Percentiles rank a stretch among this genome's conserved stretches.
phyloP scores from a whole-genome alignment of 1,140 invertebrate genomes.

The Drosophila tani region DNA sequence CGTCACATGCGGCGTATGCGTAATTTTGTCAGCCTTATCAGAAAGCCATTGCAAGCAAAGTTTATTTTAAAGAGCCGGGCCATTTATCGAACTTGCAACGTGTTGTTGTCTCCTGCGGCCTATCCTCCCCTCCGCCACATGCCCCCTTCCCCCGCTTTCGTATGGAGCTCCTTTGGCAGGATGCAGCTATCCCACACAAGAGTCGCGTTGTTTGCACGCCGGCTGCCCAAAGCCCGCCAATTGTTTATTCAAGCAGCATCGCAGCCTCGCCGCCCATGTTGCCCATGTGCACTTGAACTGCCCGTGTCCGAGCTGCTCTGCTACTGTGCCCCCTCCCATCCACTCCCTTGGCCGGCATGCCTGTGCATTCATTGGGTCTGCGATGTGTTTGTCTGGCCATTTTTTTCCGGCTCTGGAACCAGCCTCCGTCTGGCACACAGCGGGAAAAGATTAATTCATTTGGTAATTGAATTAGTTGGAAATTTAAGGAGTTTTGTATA shows the following conservation, averaged over 20 bases:
- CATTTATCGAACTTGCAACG: slow-evolving; percentile 53
- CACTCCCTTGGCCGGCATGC: slow-evolving; percentile 21
- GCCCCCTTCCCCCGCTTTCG: not conserved
- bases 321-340: not conserved
- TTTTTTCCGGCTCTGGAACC: slow-evolving; percentile 30
- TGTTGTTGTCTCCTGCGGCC: slow-evolving; percentile 41
- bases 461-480: not conserved
- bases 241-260: slow-evolving; percentile 78
- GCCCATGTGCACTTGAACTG: slow-evolving; percentile 32
- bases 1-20: slow-evolving; percentile 69
- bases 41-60: slow-evolving; percentile 59
- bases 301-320: not conserved
- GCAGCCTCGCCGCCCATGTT: slow-evolving; percentile 27
- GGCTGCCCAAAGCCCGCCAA: slow-evolving; percentile 61
- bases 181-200: slow-evolving; percentile 21
- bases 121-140: not conserved
- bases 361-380: slow-evolving; percentile 66
- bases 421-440: slow-evolving; percentile 11
- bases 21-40: slow-evolving; percentile 72
- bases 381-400: slow-evolving; percentile 53
- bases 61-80: slow-evolving; percentile 69
- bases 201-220: slow-evolving; percentile 57
- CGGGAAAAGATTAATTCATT: not conserved
- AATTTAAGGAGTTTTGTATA: no score
- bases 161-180: not conserved